Base-by-base conservation (phyloP, 1,140 invertebrate species). In the Zaprionus ornatus region DNA sequence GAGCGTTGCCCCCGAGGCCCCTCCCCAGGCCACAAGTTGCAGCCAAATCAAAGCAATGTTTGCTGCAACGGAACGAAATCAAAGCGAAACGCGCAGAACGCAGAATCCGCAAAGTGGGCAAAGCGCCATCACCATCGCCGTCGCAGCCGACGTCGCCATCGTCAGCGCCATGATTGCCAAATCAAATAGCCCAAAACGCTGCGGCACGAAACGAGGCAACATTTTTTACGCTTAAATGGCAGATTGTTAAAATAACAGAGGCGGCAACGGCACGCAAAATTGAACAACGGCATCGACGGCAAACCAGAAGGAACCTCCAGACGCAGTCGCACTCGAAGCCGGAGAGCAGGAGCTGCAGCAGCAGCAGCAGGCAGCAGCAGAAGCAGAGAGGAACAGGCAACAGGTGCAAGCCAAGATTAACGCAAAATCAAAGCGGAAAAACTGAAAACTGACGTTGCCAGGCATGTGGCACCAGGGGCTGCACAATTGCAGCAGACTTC, bases 181-280 rank as follows among this genome's bases (percentile, higher is more conserved):
- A 88, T 79, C 85, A 90, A 88, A 88, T 84, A 90, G 85, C 85
- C 84, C 85, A 88, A 88, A 90, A 90, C 85, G 79, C 77, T 83
- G 80, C 85, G 85, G 86, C 85, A 90, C 82, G 85, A 90, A 90
- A 90, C 85, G 79, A 88, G 85, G 85, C 85, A 90, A 90, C 85
- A 90, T 90, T 90, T 90, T 90, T 90, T 90, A 90, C 85, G 85
- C 85, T 90, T 90, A 90, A 90, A 90, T 90, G 85, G 85, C 85
- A 90, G 85, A 90, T 90, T 90, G 85, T 90, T 90, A 90, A 90
- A 90, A 90, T 90, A 90, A 90, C 85, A 90, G 85, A 90, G 85
- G 85, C 85, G 85, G 85, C 85, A 90, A 86, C 84, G 84, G 84
- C 84, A 87, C 85, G 85, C 81, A 90, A 90, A 90, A 90, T 90